Percentiles rank a stretch among this genome's conserved stretches.
Evolutionary conservation across 2,888 invertebrate species (phyloP).

Genomic region (Syritta pipiens): DNA sequence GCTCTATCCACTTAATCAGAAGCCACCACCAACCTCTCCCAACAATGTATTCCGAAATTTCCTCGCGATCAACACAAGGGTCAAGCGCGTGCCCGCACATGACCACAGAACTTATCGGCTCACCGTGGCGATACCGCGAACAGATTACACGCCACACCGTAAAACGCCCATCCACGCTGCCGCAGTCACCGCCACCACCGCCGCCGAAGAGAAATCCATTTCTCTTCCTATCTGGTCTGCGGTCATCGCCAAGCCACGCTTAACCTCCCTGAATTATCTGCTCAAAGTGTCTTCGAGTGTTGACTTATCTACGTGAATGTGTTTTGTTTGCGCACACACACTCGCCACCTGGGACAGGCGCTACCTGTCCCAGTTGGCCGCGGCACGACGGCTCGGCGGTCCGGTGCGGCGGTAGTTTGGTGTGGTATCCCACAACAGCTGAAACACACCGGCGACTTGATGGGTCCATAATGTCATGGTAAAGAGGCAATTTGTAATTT

Average conservation of each 20-base stretch:
- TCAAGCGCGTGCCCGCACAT: conserved; percentile 47
- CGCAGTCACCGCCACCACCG: conserved; percentile 9
- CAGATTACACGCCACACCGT: no score
- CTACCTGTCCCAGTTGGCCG: not conserved
- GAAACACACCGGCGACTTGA: conserved; percentile 20
- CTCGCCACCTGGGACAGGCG: conserved; percentile 25
- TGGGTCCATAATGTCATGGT: conserved; percentile 66
- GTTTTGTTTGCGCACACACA: not conserved
- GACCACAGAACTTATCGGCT: conserved; percentile 28
- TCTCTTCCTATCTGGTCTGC: conserved; percentile 17
- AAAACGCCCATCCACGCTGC: conserved; percentile 28
- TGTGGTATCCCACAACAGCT: not conserved
- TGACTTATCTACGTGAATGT: conserved; percentile 40
- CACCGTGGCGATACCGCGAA: no score
- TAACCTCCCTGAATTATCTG: conserved; percentile 54
- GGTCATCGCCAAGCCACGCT: conserved; percentile 45
- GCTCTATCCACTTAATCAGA: no score
- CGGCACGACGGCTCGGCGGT: conserved; percentile 22
- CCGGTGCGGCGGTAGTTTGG: conserved; percentile 38
- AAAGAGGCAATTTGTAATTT: conserved; percentile 68
- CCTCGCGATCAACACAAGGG: conserved; percentile 8
- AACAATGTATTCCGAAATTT: no score
- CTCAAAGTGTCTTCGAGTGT: conserved; percentile 46
- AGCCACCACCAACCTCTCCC: no score
- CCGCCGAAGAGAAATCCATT: conserved; percentile 35